phyloP scores from a whole-genome alignment of 2,888 invertebrate species.

The Tyria jacobaeae region DNA sequence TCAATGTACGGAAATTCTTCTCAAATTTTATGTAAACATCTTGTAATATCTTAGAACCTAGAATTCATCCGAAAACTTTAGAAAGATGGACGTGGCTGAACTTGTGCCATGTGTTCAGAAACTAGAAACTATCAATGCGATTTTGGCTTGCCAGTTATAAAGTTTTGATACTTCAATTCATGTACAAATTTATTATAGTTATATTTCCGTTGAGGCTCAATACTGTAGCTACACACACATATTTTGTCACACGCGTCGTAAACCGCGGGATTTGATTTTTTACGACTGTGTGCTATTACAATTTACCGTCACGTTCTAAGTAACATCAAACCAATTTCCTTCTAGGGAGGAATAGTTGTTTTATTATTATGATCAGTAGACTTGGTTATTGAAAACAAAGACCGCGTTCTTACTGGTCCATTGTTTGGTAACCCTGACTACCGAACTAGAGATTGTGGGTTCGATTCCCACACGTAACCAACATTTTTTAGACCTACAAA shows the following conservation, averaged over 20 bases:
- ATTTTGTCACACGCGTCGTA: not conserved
- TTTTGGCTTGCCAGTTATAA: not conserved
- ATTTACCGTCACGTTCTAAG: not conserved
- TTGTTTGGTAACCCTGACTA: too few relatives aligned
- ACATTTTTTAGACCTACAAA: too few relatives aligned
- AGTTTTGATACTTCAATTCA: constrained; percentile 1
- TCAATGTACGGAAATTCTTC: too few relatives aligned
- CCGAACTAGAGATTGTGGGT: too few relatives aligned
- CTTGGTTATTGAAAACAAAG: too few relatives aligned
- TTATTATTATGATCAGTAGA: too few relatives aligned
- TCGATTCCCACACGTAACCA: too few relatives aligned
- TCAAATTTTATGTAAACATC: not conserved
- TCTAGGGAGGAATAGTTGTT: not conserved
- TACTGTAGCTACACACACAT: not conserved
- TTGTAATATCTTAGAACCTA: not conserved
- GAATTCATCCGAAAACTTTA: not conserved
- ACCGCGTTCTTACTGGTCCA: too few relatives aligned
- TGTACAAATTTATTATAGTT: not conserved
- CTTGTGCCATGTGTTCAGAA: constrained; percentile 6
- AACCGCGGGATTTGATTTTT: not conserved
- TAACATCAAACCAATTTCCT: constrained; percentile 16
- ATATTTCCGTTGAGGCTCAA: not conserved
- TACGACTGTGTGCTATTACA: not conserved
- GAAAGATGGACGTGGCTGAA: not conserved
- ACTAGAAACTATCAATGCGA: constrained; percentile 11